Conservation (phyloP, 2,797 vertebrate genomes). For the Paguma larvata region DNA sequence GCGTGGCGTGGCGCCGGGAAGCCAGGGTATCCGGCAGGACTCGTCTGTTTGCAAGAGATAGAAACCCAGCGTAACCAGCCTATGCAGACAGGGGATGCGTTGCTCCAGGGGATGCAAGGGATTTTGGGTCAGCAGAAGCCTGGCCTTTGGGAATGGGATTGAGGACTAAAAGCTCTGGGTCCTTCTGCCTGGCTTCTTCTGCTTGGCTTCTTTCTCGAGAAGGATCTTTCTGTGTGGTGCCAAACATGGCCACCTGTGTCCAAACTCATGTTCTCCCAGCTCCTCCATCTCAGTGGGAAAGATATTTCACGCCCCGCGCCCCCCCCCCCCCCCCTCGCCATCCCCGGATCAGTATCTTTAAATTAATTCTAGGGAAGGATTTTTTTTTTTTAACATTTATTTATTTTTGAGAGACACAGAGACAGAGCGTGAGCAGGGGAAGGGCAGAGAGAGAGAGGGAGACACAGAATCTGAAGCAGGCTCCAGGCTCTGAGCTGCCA, state of each 20-base stretch:
- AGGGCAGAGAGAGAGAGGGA: too few relatives aligned
- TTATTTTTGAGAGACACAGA: too few relatives aligned
- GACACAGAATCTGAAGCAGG: too few relatives aligned
- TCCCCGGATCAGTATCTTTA: neutral
- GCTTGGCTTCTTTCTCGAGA: neutral
- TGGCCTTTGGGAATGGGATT: neutral
- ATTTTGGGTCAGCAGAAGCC: neutral
- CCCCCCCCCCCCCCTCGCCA: neutral
- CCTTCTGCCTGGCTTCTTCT: neutral
- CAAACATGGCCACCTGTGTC: neutral
- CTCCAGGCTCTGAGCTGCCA: too few relatives aligned
- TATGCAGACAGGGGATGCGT: neutral
- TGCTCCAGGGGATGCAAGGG: neutral
- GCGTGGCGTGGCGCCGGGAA: accelerated
- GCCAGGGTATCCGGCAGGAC: neutral
- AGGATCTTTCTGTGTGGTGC: neutral
- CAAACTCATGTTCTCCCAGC: neutral
- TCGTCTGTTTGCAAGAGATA: neutral
- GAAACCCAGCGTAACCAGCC: neutral
- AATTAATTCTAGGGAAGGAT: neutral
- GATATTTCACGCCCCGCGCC: accelerated
- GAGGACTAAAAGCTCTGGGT: neutral
- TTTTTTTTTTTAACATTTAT: neutral
- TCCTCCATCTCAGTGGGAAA: neutral
- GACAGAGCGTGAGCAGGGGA: too few relatives aligned